Conservation (phyloP, 2,888 invertebrate species). For the Cyaniris semiargus region DNA sequence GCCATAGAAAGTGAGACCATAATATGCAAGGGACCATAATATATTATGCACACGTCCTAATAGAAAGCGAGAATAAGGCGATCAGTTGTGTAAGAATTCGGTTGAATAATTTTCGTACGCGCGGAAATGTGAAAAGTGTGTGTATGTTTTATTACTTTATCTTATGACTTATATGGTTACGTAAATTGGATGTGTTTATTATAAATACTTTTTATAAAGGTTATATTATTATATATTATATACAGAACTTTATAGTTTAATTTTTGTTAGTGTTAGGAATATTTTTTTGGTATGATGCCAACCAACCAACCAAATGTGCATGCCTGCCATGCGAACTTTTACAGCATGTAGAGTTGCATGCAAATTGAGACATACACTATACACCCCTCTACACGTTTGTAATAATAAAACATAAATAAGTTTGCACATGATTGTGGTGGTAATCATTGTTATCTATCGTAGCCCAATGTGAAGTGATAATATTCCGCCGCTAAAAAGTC, state of each 20-base stretch:
- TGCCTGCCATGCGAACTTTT: too few relatives aligned
- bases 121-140: conserved; percentile 8
- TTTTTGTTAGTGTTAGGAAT: neutral
- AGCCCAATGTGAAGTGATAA: too few relatives aligned
- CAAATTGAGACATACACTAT: too few relatives aligned
- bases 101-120: conserved; percentile 20
- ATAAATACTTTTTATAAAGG: neutral
- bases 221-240: too few relatives aligned
- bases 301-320: too few relatives aligned
- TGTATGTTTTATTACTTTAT: conserved; percentile 2
- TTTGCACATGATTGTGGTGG: too few relatives aligned
- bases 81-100: conserved; percentile 27
- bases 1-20: neutral
- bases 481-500: too few relatives aligned
- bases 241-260: neutral
- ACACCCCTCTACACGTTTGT: too few relatives aligned
- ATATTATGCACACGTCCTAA: neutral
- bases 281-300: too few relatives aligned
- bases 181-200: neutral
- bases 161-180: neutral
- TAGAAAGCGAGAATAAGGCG: conserved; percentile 24
- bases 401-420: too few relatives aligned
- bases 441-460: too few relatives aligned
- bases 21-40: conserved; percentile 22
- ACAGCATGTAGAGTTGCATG: too few relatives aligned